Conservation (phyloP, 2,797 vertebrate species). For the Mormyrus hasselquistii region DNA sequence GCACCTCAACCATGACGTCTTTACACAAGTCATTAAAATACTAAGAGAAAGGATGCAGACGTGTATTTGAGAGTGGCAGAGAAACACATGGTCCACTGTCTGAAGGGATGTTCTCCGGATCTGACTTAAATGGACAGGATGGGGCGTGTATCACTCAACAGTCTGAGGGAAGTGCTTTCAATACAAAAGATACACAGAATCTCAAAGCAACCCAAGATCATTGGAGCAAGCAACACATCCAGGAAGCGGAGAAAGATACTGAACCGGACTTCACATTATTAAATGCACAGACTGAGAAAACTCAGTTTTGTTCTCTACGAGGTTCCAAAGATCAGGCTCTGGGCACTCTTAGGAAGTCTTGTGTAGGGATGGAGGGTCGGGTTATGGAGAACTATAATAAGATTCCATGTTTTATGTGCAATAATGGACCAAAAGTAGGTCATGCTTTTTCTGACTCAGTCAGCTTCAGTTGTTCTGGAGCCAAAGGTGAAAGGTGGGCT, state of each 20-base stretch:
- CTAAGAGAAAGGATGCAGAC: not conserved
- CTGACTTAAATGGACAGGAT: constrained; percentile 71
- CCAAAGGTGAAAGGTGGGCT: not conserved
- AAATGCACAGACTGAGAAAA: constrained; percentile 65
- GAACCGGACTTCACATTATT: constrained; percentile 62
- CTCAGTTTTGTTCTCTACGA: constrained; percentile 32
- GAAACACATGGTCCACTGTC: not conserved
- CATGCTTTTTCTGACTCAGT: constrained; percentile 27
- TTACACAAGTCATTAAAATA: not conserved
- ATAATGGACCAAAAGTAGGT: constrained; percentile 40
- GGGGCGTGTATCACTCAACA: constrained; percentile 60
- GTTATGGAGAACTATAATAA: constrained; percentile 68
- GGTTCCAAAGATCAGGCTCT: constrained; percentile 49
- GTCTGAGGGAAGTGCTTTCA: constrained; percentile 60
- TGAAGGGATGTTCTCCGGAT: constrained; percentile 74
- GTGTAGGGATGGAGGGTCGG: constrained; percentile 66
- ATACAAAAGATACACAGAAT: constrained; percentile 69
- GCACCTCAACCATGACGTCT: not conserved
- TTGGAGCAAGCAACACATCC: constrained; percentile 81
- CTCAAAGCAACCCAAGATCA: constrained; percentile 65
- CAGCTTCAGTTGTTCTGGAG: constrained; percentile 19
- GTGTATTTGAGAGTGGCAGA: not conserved
- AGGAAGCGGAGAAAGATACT: constrained; percentile 69
- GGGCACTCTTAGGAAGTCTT: constrained; percentile 41
- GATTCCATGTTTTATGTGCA: constrained; percentile 63